Base-by-base conservation (phyloP, 2,888 invertebrate species). In the Drosophila eohydei region DNA sequence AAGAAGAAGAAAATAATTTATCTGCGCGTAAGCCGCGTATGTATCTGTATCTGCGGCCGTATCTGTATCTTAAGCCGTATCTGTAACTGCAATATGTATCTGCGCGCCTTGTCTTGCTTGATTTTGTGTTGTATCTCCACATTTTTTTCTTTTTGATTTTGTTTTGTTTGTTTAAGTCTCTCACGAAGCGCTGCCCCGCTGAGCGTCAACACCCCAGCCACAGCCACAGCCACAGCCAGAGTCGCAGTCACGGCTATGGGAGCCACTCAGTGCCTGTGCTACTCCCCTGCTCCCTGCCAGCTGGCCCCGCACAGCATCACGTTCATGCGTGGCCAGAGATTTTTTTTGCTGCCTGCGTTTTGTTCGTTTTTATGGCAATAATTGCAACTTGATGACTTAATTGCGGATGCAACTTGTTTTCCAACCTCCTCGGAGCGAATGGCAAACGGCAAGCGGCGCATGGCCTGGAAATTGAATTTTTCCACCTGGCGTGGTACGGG, bases 361-460 rank as follows among this genome's bases (percentile, higher is more conserved):
- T 90, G 90, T 85, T 90, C 84, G 90, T 85, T 87, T 87, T 87
- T 90, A 90, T 90, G 90, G 87, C 87, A 90, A 87, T 87, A 87
- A 87, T 87, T 87, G 87, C 87, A 87, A 87, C 80, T 87, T 87
- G 87, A 87, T 87, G 90, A 87, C 87, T 87, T 87, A 87, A 87
- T 87, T 87, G 87, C 87, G 87, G 87, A 87, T 90, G 87, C 90
- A 87, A 87, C 90, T 90, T 87, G 86, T 87, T 87, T 87, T 87
- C 86, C 90, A 89, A 82, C 89, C 69, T 85, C 56, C 89, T 50
- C 32, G 48, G 38, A 46, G 48, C 44, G 50, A 58, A 54, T 41
- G 55, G 55, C 55, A 34, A 51, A 40, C 54, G 54, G 67, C 63
- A 36, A 50, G 26, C 66, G 55, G 61, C 71, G 71, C 68, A 81